Evolutionary conservation across 2,113 vertebrate species (phyloP).

Genomic region (Coracopsis vasa): DNA sequence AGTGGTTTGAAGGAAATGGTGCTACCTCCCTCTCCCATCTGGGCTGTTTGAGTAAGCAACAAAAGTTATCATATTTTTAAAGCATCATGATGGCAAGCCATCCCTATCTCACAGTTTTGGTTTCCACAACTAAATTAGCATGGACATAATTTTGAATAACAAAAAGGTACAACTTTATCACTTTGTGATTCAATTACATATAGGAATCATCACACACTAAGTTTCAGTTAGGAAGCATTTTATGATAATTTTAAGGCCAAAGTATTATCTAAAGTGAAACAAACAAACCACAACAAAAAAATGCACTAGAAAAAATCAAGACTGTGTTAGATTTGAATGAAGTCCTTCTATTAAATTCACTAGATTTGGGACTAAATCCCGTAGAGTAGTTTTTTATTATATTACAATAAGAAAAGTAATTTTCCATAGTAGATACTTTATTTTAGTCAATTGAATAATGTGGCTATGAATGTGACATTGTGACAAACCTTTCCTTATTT

Average conservation of each 20-base stretch:
- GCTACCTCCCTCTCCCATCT: background rate
- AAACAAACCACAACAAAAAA: background rate
- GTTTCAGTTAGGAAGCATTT: background rate
- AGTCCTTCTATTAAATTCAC: background rate
- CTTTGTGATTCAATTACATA: background rate
- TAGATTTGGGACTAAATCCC: background rate
- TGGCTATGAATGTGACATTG: background rate
- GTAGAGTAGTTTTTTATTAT: background rate
- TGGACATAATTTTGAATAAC: background rate
- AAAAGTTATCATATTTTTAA: slow-evolving; percentile 1
- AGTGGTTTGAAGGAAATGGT: background rate
- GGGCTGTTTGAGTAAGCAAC: background rate
- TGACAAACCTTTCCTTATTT: background rate
- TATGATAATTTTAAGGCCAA: background rate
- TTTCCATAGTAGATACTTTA: background rate
- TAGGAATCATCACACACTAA: background rate
- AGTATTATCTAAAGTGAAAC: background rate
- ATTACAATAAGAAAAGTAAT: background rate
- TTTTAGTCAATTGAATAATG: background rate
- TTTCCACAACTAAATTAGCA: background rate
- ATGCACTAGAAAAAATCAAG: background rate
- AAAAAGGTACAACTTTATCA: background rate
- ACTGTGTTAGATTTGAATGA: background rate
- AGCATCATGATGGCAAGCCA: background rate
- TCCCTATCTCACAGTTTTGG: background rate